Base-by-base conservation (phyloP, 2,797 vertebrate species). In the Nannoperca obscura region DNA sequence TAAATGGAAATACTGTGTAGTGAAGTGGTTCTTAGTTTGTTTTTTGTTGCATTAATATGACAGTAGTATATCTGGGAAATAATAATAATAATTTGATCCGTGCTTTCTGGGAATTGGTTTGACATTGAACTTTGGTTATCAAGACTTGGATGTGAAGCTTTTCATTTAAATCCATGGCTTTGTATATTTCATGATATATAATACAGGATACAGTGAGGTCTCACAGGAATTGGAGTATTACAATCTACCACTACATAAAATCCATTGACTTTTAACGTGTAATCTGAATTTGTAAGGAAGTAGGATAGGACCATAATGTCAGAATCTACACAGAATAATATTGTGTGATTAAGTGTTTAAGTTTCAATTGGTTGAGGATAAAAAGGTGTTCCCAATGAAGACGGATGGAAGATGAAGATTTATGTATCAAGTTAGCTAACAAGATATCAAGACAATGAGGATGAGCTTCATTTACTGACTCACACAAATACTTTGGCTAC, bases 1-100 rank as follows among this genome's bases (percentile, higher is more conserved):
- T 15, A 74, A 77, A 77, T 62, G 67, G 54, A 65, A 77, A 80
- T 46, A 53, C 20, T 19, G 72, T 32, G 72, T 13, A 38, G 15
- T 19, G 44, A 73, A 73, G 27, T 32, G 7, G 3, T 15, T 30
- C 24, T 53, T 54, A 15, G 5, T 17, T 19, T 22, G 2, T 54
- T 47, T n/a, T 22, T 7, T 7, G 49, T 2, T 67, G 20, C 19
- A 49, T 7, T 14, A 42, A 42, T 42, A 14, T 42, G 40, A 14
- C 5, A 14, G 40, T 7, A 44, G 15, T 44, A 44, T 44, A 17
- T 44, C 13, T 17, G 15, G 13, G 42, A 44, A 44, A 15, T 17
- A 46, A 46, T 46, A 7, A 46, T 1, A 46, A n/a, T 20, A 49
- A 49, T n/a, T 49, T 49, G 9, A 9, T 8, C 19, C 19, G 7